Base-by-base conservation (phyloP, 2,113 vertebrate species). In the Pipra filicauda region DNA sequence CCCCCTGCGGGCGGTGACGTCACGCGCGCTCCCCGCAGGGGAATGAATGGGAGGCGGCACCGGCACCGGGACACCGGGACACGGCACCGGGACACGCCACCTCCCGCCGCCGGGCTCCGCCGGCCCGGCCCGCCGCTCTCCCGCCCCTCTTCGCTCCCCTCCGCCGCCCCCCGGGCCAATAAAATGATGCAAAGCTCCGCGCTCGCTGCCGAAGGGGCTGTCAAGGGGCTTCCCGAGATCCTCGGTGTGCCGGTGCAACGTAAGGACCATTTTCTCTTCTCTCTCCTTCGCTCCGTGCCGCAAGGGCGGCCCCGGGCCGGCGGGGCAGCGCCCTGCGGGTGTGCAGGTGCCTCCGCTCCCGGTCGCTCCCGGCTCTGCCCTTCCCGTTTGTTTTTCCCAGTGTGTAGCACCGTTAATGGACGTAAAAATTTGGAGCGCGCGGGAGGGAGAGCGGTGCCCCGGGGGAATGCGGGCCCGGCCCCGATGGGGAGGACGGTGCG, bases 171-270 rank as follows among this genome's bases (percentile, higher is more conserved):
- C 72, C 54, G 78, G 69, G 97, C 98, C 97, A 98, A 98, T 98
- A 98, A 98, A 98, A 99, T 98, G 99, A 99, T 99, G 99, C 99
- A 99, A 98, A 99, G 99, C 98, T 98, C 99, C 89, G 98, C 98
- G 72, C 98, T 99, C 97, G 97, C 98, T 92, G 98, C 99, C 97
- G 99, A 99, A 98, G 99, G 98, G 97, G 98, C 99, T 91, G 99
- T 98, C 94, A 99, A 99, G 98, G 99, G 98, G 98, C 98, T 99
- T 98, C 99, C 99, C 97, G 99, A 99, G 98, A 99, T 99, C 94
- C 99, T 99, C 92, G 99, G 98, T 97, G 99, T 99, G 98, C 99
- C 99, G 98, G 98, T 99, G 98, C 99, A 99, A 98, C 99, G 99
- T 99, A 99, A 99, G 98, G 98, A 95, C 89, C 93, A 95, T 95